Evolutionary conservation across 2,888 invertebrate species (phyloP), one percentile per base, ranked within the genome.

Genomic region (Acleris emargana): DNA sequence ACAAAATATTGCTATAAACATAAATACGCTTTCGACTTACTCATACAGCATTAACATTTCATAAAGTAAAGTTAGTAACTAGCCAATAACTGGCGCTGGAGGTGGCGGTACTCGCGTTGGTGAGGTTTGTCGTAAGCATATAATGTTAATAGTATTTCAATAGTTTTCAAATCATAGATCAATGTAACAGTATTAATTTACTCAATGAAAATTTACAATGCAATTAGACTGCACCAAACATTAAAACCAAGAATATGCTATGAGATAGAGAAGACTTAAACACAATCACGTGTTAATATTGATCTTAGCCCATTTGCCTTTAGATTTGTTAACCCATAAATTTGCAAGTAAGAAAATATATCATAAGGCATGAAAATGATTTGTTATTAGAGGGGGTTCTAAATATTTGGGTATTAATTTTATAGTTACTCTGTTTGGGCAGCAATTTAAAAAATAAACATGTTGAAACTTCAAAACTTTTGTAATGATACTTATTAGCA

Each of bases 181-280:
- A 73, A 71, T 73, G 72, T 75, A 73, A 83, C 80, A 81, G 55
- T 55, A 54, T 43, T 28, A 53, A 52, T 61, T 84, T 85, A 83
- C 81, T 84, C 78, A 80, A 91, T 91, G 91, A 82, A 82, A 89
- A 90, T 91, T 86, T 91, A 91, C 91, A 91, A 91, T 91, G 91
- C 88, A 84, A 91, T 89, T 87, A 91, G 88, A 88, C 92, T 91
- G 91, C 90, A 89, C 91, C 91, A 91, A 91, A 89, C 88, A 86
- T 88, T 87, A 88, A 86, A 88, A 88, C 88, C 86, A 89, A 86
- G 82, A 84, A 83, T 87, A 89, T 86, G 84, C 87, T 86, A 85
- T 86, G 84, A 87, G 80, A 87, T 75, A 86, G 80, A 86, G 42
- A 85, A 62, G 78, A 72, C 80, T 79, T 82, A 84, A 84, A 86